Conservation (phyloP, 2,888 invertebrate genomes). For the Himalopsyche japonica region DNA sequence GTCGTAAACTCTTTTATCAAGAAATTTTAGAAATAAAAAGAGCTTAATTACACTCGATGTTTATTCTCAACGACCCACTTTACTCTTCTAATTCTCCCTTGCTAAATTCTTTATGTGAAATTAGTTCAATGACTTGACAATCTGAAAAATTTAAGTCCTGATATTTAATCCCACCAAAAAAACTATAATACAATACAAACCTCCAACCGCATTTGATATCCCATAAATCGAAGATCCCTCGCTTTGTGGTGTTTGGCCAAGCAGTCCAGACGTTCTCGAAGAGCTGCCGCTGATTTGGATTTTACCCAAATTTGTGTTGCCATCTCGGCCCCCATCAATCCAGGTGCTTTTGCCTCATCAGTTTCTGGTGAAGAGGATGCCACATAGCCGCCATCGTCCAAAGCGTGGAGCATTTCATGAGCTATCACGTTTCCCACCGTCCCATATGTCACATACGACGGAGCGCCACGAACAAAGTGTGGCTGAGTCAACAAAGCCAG, state of each 20-base stretch:
- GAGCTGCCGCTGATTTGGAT: constrained; percentile 49
- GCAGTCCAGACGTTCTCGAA: constrained; percentile 53
- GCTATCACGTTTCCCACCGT: constrained; percentile 55
- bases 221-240: constrained; percentile 52
- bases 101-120: too few relatives aligned
- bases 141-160: too few relatives aligned
- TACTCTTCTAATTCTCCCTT: too few relatives aligned
- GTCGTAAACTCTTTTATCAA: too few relatives aligned
- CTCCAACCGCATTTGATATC: constrained; percentile 53
- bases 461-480: constrained; percentile 53
- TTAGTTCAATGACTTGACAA: too few relatives aligned
- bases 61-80: too few relatives aligned
- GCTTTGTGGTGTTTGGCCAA: constrained; percentile 53
- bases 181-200: constrained; percentile 43
- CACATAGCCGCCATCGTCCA: constrained; percentile 46
- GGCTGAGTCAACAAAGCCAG: constrained; percentile 56
- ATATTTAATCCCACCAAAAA: too few relatives aligned
- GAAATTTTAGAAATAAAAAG: too few relatives aligned
- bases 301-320: constrained; percentile 50
- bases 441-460: constrained; percentile 54
- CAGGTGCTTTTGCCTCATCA: too few relatives aligned
- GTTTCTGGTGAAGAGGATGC: too few relatives aligned
- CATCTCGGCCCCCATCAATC: constrained; percentile 43
- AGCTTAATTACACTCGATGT: too few relatives aligned
- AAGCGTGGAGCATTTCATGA: constrained; percentile 58